These are phyloP conservation scores for Laticauda laticaudata DNA, from an alignment of 2,113 vertebrate species.

Conservation along the genomic window DNA sequence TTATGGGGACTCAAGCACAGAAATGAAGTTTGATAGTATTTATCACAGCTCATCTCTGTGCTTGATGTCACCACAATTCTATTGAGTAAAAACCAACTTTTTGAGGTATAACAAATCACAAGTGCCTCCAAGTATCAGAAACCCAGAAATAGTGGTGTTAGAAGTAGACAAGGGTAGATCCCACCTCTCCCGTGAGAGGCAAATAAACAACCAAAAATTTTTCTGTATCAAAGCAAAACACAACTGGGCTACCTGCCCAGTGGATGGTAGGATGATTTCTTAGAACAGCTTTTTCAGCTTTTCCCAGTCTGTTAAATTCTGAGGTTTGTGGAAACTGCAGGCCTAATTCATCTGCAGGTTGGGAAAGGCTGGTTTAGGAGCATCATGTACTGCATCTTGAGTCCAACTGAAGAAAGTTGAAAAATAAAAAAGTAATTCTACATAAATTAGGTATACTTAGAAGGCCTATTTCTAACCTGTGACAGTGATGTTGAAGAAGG, in stretches of 20 bases:
- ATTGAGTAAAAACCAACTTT: not conserved
- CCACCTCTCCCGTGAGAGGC: not conserved
- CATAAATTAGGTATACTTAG: not conserved
- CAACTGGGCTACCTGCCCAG: not conserved
- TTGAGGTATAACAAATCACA: not conserved
- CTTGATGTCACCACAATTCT: not conserved
- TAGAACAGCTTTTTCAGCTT: not conserved
- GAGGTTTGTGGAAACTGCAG: not conserved
- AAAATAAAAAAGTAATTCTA: not conserved
- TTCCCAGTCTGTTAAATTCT: not conserved
- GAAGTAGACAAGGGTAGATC: not conserved
- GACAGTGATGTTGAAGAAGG: constrained; percentile 77
- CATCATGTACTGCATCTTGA: not conserved
- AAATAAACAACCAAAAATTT: not conserved
- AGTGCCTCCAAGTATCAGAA: not conserved
- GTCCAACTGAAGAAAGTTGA: not conserved
- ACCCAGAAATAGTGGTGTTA: not conserved
- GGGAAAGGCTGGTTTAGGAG: not conserved
- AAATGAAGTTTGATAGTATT: not conserved
- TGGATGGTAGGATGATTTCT: not conserved
- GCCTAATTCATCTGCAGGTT: not conserved
- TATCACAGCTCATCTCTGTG: not conserved
- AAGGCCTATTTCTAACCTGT: constrained; percentile 67
- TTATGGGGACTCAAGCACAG: not conserved
- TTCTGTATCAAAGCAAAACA: not conserved